Base-by-base conservation (phyloP, 2,797 vertebrate species). In the Leptodactylus fallax region DNA sequence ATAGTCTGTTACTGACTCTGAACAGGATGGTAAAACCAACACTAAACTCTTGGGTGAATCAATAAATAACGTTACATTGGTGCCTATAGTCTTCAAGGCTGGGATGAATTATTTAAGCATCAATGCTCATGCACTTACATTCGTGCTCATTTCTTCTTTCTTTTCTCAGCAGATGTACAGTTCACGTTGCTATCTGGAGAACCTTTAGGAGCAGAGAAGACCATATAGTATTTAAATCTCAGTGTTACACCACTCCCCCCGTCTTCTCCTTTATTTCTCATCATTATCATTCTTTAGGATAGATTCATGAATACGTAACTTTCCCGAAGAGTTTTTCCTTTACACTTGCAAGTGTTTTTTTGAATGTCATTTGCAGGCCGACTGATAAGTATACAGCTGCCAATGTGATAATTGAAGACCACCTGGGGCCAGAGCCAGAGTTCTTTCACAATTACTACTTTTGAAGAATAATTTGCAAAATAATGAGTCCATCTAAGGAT, bases 361-460 rank as follows among this genome's bases (percentile, higher is more conserved):
- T 85, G 65, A 90, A 89, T 85, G 81, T 25, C 82, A 78, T 93
- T 93, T 93, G 81, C 83, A 85, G 69, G 61, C 85, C 60, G 76
- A 78, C 88, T 89, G 85, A 91, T 86, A 91, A 91, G 85, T 91
- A 90, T 88, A 90, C 78, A 80, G 87, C 90, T 93, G 88, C 90
- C 92, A 91, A 88, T 8, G 49, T 78, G 88, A 91, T 91, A 91
- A 91, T 61, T 91, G 91, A 92, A 89, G 90, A 85, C 89, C 88
- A 90, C 89, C 89, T 91, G 87, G 89, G 85, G 92, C 91, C 93
- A 93, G 78, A 74, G 21, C 84, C 90, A 86, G 63, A 67, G 71
- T 90, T 87, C 91, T 89, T 90, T 85, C 85, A 86, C 87, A 90
- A 27, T 88, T 90, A 80, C 65, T 90, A 60, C n/a, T 87, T 89